Evolutionary conservation across 30 jellyfish, hydroid and myxozoan species (phyloP).

Genomic region (Euphysa ruthae): DNA sequence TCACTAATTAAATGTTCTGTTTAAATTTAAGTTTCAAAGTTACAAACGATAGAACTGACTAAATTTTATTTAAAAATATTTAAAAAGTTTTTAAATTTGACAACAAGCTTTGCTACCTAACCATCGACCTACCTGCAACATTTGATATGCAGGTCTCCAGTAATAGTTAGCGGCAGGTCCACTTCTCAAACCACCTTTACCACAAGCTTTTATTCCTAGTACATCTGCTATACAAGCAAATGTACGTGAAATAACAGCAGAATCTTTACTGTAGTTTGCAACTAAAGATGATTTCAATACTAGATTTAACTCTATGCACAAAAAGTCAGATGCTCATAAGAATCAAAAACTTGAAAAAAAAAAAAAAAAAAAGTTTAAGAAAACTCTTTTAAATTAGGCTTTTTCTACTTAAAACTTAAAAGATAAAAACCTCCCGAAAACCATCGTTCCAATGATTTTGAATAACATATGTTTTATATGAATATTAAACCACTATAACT

Average conservation of each 20-base stretch:
- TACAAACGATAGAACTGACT: neutral
- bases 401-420: too few relatives aligned
- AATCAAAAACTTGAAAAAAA: neutral
- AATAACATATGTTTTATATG: too few relatives aligned
- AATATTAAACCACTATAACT: too few relatives aligned
- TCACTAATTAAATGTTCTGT: too few relatives aligned
- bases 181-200: slow-evolving; percentile 74
- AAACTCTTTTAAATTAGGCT: too few relatives aligned
- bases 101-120: neutral
- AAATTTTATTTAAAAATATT: neutral
- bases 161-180: slow-evolving; percentile 93
- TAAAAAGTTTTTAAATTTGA: neutral
- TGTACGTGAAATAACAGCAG: slow-evolving; percentile 76
- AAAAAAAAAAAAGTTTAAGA: neutral
- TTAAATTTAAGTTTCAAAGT: too few relatives aligned
- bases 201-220: slow-evolving; percentile 64
- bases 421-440: too few relatives aligned
- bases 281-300: neutral
- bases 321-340: neutral
- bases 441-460: too few relatives aligned
- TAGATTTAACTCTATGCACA: neutral
- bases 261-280: slow-evolving; percentile 3
- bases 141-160: slow-evolving; percentile 60
- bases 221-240: slow-evolving; percentile 95
- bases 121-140: slow-evolving; percentile 68